A percentile compares a stretch with the other conserved stretches of the same genome.
Evolutionary conservation across 2,113 vertebrate genomes (phyloP).

Genomic region (Nymphicus hollandicus): DNA sequence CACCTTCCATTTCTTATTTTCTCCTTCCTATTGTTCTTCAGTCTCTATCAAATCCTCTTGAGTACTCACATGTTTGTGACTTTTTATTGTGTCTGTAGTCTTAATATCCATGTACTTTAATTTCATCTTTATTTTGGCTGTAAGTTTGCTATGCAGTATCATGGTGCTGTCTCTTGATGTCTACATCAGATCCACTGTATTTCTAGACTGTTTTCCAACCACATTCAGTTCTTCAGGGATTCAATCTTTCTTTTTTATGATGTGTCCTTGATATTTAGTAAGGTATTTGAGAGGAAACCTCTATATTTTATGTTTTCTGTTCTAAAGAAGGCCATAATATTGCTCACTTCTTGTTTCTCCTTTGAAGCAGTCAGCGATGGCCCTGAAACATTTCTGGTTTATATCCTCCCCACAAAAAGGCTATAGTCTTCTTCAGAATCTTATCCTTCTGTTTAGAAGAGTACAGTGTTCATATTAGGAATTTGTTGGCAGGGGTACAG

Average conservation of each 20-base stretch:
- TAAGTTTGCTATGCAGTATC: not conserved
- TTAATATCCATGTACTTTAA: not conserved
- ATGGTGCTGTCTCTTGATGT: not conserved
- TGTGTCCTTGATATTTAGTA: not conserved
- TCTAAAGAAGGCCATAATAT: not conserved
- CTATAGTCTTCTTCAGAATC: not conserved
- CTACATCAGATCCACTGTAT: not conserved
- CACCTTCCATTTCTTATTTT: not conserved
- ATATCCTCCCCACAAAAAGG: not conserved
- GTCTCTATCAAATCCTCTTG: not conserved
- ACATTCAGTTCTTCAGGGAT: not conserved
- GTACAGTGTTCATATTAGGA: not conserved
- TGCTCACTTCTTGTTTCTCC: not conserved
- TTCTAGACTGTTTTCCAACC: not conserved
- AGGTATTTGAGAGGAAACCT: not conserved
- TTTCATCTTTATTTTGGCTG: not conserved
- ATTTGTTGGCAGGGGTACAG: conserved; percentile 8
- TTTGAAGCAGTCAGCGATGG: not conserved
- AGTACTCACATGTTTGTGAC: not conserved
- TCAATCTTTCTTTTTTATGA: not conserved
- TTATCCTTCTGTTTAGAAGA: conserved; percentile 2
- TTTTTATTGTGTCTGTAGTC: not conserved
- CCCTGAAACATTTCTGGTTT: not conserved
- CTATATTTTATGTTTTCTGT: not conserved
- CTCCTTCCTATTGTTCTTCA: not conserved